Base-by-base conservation (phyloP, 2,797 vertebrate species). In the Falco naumanni region DNA sequence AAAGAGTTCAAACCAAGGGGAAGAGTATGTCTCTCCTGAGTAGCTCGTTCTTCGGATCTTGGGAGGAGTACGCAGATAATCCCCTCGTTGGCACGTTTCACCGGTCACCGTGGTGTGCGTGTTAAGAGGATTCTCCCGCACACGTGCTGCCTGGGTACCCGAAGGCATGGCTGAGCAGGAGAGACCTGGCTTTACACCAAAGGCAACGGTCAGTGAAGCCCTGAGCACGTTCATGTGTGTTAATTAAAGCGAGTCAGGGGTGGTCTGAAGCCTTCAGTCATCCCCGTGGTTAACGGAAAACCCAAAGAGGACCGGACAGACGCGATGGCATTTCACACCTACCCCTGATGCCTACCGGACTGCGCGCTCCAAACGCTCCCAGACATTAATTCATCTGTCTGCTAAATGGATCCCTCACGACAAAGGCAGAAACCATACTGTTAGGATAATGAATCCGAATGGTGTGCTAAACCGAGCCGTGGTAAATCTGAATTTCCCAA, bases 21-120 rank as follows among this genome's bases (percentile, higher is more conserved):
- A 39, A 34, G 76, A n/a, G 47, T 19, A 28, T 16, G 54, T 66
- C 78, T 90, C 39, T 75, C 43, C 87, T 53, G 29, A 79, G 19
- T 5, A 76, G 75, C 65, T 85, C 75, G 50, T 43, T 33, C 75
- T 53, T 94, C 81, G 14, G 34, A 65, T 56, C 66, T 77, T 86
- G 64, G 90, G 84, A 86, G 72, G 37, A 37, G 37, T 8, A 89
- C 57, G 79, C 79, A 87, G 65, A 82, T 95, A 75, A 97, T 93
- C 77, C 70, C 93, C 80, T 85, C 92, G 93, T 65, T 87, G 81
- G 80, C 91, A 69, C 5, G 56, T 74, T 96, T 80, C 48, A 47
- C 59, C 92, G 69, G 43, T 78, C 83, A 84, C 77, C 65, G 19
- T 28, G 80, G 72, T 29, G 70, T 69, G 53, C 79, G 95, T 90